Percentiles rank a stretch among this genome's conserved stretches.
These are phyloP conservation scores for Tokudaia tokunoshimensis DNA, from an alignment of 2,797 vertebrate species.

Conservation along the genomic window DNA sequence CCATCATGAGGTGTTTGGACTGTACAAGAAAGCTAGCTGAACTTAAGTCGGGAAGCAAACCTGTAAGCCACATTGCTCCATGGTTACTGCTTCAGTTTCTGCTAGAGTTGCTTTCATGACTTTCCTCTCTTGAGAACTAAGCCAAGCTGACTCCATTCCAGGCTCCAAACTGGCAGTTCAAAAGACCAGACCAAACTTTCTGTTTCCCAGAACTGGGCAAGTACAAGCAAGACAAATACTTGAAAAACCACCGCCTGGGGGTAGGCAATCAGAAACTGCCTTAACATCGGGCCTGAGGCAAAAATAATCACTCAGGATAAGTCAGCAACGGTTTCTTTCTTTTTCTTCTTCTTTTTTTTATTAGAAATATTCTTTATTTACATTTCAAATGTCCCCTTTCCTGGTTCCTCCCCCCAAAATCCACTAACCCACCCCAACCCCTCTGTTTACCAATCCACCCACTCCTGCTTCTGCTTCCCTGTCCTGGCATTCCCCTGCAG, in stretches of 20 bases:
- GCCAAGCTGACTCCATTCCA: not conserved
- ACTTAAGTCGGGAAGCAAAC: not conserved
- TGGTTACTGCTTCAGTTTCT: too few relatives aligned
- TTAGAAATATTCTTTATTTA: too few relatives aligned
- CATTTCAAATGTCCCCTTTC: too few relatives aligned
- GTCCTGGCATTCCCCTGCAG: too few relatives aligned
- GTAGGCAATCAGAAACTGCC: not conserved
- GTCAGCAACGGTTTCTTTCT: not conserved
- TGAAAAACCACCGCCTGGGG: not conserved
- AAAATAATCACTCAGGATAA: not conserved
- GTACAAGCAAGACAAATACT: not conserved
- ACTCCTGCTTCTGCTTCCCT: too few relatives aligned
- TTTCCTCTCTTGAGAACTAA: not conserved
- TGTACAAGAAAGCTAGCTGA: too few relatives aligned
- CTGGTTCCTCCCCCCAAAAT: too few relatives aligned
- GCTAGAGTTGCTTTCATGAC: too few relatives aligned
- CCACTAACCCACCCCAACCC: too few relatives aligned
- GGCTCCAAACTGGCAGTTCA: not conserved
- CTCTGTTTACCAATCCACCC: too few relatives aligned
- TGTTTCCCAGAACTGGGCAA: not conserved
- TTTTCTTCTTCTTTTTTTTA: too few relatives aligned
- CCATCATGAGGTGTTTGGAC: rapidly evolving
- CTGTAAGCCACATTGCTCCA: not conserved
- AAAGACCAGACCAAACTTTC: not conserved
- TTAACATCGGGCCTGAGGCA: not conserved